Percentiles rank a stretch among this genome's conserved stretches.
These are phyloP conservation scores for Engystomops pustulosus DNA, from an alignment of 2,113 vertebrate genomes.

Conservation along the genomic window DNA sequence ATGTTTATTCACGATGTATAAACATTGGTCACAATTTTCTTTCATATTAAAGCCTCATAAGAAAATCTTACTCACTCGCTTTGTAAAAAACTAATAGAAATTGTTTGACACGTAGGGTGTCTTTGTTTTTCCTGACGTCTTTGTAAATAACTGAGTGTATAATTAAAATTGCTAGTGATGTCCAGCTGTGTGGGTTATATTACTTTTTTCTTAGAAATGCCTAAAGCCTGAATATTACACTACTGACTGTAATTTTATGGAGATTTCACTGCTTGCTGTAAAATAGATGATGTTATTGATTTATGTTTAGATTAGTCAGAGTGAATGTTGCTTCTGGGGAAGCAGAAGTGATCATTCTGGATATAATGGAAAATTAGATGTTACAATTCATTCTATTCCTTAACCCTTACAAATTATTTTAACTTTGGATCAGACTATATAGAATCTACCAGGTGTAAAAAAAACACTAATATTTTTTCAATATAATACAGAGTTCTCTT, in stretches of 20 bases:
- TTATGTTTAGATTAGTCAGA: not conserved
- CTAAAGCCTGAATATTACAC: not conserved
- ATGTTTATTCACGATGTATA: not conserved
- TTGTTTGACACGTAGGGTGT: not conserved
- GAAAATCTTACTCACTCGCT: not conserved
- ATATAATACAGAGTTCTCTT: no score
- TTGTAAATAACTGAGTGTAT: not conserved
- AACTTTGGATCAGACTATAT: no score
- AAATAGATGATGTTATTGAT: conserved; percentile 4
- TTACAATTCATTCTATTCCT: not conserved
- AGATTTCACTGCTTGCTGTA: not conserved
- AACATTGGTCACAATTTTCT: not conserved
- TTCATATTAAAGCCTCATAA: not conserved
- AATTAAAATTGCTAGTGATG: conserved; percentile 16
- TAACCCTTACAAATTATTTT: no score
- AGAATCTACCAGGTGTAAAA: no score
- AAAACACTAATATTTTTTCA: no score
- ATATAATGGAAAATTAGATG: not conserved
- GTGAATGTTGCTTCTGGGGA: not conserved
- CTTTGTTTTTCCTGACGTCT: not conserved
- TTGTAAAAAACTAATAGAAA: not conserved
- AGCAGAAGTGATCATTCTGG: not conserved
- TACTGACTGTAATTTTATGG: not conserved
- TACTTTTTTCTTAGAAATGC: not conserved
- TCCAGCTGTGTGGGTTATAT: not conserved